Percentiles rank a stretch among this genome's conserved stretches.
These are phyloP conservation scores for Polyergus mexicanus DNA, from an alignment of 1,140 invertebrate genomes.

Conservation along the genomic window DNA sequence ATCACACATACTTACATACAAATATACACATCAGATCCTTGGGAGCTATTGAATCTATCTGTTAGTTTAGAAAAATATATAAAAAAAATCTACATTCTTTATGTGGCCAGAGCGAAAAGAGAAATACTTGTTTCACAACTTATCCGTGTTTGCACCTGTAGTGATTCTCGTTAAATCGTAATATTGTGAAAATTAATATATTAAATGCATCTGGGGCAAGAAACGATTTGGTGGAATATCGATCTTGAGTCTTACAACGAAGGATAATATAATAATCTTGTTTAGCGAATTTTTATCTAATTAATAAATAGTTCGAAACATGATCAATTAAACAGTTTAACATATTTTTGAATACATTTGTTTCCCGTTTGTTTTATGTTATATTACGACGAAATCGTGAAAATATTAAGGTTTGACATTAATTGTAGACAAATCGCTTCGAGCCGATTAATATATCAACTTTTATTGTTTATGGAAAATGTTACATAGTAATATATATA, in stretches of 20 bases:
- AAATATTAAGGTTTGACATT: constrained; percentile 7
- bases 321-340: constrained; percentile 9
- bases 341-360: not conserved
- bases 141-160: not conserved
- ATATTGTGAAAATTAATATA: constrained; percentile 28
- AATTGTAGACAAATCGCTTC: constrained; percentile 29
- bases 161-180: constrained; percentile 1
- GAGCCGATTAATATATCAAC: constrained; percentile 12
- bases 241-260: constrained; percentile 68
- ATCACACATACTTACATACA: not conserved
- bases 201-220: not conserved
- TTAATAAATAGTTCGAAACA: constrained; percentile 11
- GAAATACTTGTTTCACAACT: constrained; percentile 13
- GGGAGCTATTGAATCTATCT: constrained; percentile 22
- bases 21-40: not conserved
- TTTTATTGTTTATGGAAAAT: constrained; percentile 25
- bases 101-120: constrained; percentile 1
- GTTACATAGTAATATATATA: constrained; percentile 1
- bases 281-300: constrained; percentile 13
- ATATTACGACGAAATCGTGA: not conserved
- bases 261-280: constrained; percentile 28
- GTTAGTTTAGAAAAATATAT: not conserved
- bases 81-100: not conserved
- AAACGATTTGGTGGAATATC: constrained; percentile 50
- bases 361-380: constrained; percentile 17